Conservation (phyloP, 2,888 invertebrate genomes). For the Drosophila quinaria region DNA sequence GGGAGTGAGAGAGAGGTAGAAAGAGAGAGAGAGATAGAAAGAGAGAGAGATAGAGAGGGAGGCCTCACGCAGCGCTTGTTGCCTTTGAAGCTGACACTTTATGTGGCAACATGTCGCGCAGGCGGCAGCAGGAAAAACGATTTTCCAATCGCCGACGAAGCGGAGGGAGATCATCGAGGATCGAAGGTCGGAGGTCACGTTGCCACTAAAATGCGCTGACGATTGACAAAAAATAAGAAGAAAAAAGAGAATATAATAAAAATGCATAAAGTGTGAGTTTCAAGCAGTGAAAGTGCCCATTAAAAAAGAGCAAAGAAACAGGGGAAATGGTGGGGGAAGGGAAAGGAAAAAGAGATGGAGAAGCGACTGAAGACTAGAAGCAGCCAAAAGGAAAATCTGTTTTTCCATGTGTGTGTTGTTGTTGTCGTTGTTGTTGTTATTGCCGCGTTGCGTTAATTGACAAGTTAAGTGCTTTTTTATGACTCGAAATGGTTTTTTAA, state of each 20-base stretch:
- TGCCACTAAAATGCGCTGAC: conserved; percentile 64
- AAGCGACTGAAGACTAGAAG: conserved; percentile 22
- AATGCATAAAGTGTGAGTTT: conserved; percentile 2
- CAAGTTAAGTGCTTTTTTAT: conserved; percentile 83
- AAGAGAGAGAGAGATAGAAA: neutral
- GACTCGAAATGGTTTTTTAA: conserved; percentile 81
- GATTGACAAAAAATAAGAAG: conserved; percentile 52
- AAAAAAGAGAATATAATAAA: no score
- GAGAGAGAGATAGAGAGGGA: neutral
- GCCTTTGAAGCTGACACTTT: conserved; percentile 75
- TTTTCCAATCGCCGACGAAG: conserved; percentile 33
- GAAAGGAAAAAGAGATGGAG: neutral
- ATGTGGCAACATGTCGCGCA: conserved; percentile 76
- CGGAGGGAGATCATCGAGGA: conserved; percentile 22
- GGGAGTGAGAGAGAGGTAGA: neutral
- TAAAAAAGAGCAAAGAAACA: conserved; percentile 27
- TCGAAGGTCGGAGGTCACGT: conserved; percentile 61
- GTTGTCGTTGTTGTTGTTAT: conserved; percentile 30
- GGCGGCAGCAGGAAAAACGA: conserved; percentile 18
- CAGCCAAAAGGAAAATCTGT: conserved; percentile 39
- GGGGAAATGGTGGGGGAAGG: neutral
- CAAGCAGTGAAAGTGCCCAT: conserved; percentile 49
- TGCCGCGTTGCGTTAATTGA: conserved; percentile 73
- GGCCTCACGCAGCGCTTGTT: conserved; percentile 69
- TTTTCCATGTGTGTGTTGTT: conserved; percentile 27